A percentile compares a stretch with the other conserved stretches of the same genome.
These are phyloP conservation scores for Rhinogobius similis DNA, from an alignment of 2,113 vertebrate species.

Conservation along the genomic window DNA sequence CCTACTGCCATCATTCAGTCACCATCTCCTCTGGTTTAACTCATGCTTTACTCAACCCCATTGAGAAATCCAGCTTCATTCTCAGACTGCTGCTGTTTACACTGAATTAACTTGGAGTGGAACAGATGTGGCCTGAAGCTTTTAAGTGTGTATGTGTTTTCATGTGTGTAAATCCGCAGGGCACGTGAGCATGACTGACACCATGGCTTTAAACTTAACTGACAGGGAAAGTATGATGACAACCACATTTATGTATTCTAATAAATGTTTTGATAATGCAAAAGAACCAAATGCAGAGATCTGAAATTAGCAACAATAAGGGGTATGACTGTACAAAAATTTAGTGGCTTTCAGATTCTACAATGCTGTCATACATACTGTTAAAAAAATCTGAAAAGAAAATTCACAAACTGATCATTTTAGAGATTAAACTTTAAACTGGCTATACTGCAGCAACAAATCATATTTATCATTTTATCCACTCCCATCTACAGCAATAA, in stretches of 20 bases:
- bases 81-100: conserved; percentile 45
- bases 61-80: conserved; percentile 63
- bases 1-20: conserved; percentile 36
- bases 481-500: too few relatives aligned
- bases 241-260: too few relatives aligned
- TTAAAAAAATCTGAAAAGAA: neutral
- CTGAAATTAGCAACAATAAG: neutral
- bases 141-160: neutral
- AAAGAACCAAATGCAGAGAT: neutral
- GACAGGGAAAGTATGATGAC: too few relatives aligned
- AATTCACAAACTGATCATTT: too few relatives aligned
- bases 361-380: too few relatives aligned
- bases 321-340: too few relatives aligned
- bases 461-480: too few relatives aligned
- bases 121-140: conserved; percentile 53
- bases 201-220: too few relatives aligned
- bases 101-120: conserved; percentile 47
- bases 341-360: too few relatives aligned
- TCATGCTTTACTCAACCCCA: conserved; percentile 34
- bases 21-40: conserved; percentile 32
- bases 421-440: too few relatives aligned
- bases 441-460: too few relatives aligned
- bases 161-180: conserved; percentile 44
- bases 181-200: conserved; percentile 25
- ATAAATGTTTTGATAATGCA: too few relatives aligned